Conservation (phyloP, 1,140 invertebrate species). For the Holotrichia oblita region DNA sequence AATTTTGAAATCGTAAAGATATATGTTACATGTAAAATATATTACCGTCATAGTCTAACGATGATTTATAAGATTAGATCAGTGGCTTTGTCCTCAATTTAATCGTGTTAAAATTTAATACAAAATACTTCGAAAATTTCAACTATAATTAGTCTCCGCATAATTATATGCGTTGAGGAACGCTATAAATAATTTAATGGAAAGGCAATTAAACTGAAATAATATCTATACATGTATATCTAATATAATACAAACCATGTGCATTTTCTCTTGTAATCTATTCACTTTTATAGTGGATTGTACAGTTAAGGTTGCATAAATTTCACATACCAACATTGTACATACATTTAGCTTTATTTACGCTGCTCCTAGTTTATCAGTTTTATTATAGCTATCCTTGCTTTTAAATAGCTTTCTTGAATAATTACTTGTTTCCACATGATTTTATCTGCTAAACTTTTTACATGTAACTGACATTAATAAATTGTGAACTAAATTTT, state of each 20-base stretch:
- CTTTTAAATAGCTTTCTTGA: slow-evolving; percentile 36
- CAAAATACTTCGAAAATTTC: neutral
- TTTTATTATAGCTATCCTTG: slow-evolving; percentile 35
- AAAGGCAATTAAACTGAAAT: slow-evolving; percentile 21
- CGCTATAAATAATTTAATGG: slow-evolving; percentile 10
- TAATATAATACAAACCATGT: neutral
- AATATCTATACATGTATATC: neutral
- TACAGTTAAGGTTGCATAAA: slow-evolving; percentile 8
- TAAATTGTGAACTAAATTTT: slow-evolving; percentile 4
- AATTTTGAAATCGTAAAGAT: neutral
- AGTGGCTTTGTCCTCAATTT: neutral
- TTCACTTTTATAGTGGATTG: neutral
- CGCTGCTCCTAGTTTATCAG: slow-evolving; percentile 7
- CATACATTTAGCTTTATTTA: slow-evolving; percentile 26
- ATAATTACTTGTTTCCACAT: slow-evolving; percentile 37
- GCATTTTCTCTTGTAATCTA: neutral
- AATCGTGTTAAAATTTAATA: slow-evolving; percentile 5
- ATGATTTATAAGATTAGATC: neutral
- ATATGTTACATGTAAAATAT: neutral
- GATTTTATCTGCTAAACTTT: slow-evolving; percentile 26
- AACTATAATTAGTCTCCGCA: neutral
- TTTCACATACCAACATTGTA: slow-evolving; percentile 10
- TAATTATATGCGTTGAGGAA: slow-evolving; percentile 31
- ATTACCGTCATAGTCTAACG: neutral
- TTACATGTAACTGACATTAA: slow-evolving; percentile 16